Base-by-base conservation (phyloP, 2,797 vertebrate genomes). In the Vireo griseus region DNA sequence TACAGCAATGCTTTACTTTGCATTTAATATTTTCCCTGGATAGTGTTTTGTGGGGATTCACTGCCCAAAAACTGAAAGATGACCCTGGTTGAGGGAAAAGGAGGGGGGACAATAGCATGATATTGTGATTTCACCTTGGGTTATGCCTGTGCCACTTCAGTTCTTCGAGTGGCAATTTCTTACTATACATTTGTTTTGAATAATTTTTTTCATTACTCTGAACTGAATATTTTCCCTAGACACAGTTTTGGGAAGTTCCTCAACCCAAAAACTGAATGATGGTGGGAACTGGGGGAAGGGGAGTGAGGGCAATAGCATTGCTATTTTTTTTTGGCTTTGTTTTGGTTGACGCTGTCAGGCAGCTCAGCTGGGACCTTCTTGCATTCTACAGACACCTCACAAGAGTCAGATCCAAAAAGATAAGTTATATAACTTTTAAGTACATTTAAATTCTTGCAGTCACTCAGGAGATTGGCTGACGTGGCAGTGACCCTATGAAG, bases 181-280 rank as follows among this genome's bases (percentile, higher is more conserved):
- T 65, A 39, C 54, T 59, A 48, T 93, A 92, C 90, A 92, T 96
- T 94, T 40, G 59, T 67, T 93, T 90, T 85, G 59, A 92, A 90
- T 94, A 93, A 35, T 62, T 95, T 97, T 91, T 96, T 58, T 52
- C 87, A 54, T 95, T 94, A 21, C 7, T 44, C 11, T 50, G 19
- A 1, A 4, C 24, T 31, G 11, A 33, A 10, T 57, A 4, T 90
- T 84, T 86, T 39, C 18, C 16, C 20, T 3, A 1, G n/a, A 14
- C 1, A 2, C 2, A 29, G 21, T 3, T 4, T n/a, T 25, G 16
- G 12, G 54, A 42, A 15, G 37, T 51, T 74, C 55, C 21, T 25
- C 22, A 57, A 8, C 22, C 9, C 31, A 2, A 54, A 71, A 74
- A 1, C 5, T 3, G 19, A 29, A 61, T 37, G 24, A 9, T 22